phyloP scores from a whole-genome alignment of 2,888 invertebrate species.

The Caenorhabditis sp. region DNA sequence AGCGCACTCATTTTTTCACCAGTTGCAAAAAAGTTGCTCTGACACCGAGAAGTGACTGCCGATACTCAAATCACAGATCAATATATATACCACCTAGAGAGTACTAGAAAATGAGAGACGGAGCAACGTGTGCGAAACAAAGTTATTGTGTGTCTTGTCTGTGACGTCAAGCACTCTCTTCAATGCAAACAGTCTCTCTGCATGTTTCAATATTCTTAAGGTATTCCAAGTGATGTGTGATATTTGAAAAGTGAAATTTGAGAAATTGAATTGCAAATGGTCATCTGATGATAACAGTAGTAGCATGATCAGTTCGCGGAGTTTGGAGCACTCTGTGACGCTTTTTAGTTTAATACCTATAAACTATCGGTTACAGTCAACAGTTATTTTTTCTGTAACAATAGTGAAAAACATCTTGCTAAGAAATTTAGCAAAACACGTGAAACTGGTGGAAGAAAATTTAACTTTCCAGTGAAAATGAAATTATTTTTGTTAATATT shows the following conservation, averaged over 20 bases:
- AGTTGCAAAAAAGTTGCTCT: conserved; percentile 15
- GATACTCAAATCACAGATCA: conserved; percentile 19
- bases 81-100: conserved; percentile 44
- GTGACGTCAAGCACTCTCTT: conserved; percentile 15
- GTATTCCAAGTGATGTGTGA: conserved; percentile 36
- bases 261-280: neutral
- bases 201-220: neutral
- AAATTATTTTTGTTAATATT: neutral
- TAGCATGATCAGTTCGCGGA: conserved; percentile 18
- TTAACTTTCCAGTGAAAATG: neutral
- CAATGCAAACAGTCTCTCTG: neutral
- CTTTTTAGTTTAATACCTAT: no score
- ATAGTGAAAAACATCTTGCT: no score
- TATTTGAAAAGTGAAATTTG: conserved; percentile 35
- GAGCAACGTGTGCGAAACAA: conserved; percentile 20
- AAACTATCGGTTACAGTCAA: no score
- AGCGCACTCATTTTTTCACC: conserved; percentile 58
- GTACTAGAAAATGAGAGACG: neutral
- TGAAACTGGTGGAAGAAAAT: no score
- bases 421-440: no score
- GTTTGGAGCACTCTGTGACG: neutral
- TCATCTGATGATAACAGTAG: conserved; percentile 21
- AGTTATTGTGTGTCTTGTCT: conserved; percentile 10
- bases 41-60: conserved; percentile 1
- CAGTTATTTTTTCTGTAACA: no score